Conservation (phyloP, 2,113 vertebrate species). For the Mastomys natalensis region DNA sequence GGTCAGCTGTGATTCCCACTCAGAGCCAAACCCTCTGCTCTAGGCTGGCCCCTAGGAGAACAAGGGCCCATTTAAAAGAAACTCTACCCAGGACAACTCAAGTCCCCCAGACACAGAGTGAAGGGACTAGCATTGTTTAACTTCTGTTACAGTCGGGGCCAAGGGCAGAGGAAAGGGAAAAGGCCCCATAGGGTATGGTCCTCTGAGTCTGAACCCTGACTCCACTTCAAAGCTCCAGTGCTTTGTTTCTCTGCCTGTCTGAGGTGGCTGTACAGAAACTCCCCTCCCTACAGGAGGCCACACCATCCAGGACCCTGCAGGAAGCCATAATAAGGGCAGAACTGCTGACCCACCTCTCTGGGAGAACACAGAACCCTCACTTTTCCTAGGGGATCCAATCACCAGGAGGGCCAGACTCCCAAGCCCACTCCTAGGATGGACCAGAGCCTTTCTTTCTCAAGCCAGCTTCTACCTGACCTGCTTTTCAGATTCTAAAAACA, state of each 20-base stretch:
- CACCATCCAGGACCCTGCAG: background rate
- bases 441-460: conserved; percentile 11
- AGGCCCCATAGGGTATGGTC: background rate
- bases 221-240: background rate
- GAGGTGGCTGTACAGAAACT: too few species aligned
- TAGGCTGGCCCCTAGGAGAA: background rate
- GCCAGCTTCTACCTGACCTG: background rate
- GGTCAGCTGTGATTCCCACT: background rate
- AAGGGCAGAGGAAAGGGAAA: background rate
- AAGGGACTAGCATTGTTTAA: background rate
- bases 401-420: background rate
- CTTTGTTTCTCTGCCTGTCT: background rate
- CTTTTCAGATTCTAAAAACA: conserved; percentile 19
- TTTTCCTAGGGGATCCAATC: background rate
- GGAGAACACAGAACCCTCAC: background rate
- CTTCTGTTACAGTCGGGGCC: background rate
- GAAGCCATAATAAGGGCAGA: background rate
- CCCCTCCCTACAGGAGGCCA: background rate
- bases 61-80: background rate
- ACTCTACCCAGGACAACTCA: background rate
- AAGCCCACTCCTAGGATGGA: background rate
- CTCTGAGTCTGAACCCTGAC: background rate
- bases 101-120: background rate
- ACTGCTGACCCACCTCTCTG: background rate
- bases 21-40: background rate